These are phyloP conservation scores for Actinernus sp. DNA, from an alignment of 92 coral and sea anemone genomes.

Conservation along the genomic window DNA sequence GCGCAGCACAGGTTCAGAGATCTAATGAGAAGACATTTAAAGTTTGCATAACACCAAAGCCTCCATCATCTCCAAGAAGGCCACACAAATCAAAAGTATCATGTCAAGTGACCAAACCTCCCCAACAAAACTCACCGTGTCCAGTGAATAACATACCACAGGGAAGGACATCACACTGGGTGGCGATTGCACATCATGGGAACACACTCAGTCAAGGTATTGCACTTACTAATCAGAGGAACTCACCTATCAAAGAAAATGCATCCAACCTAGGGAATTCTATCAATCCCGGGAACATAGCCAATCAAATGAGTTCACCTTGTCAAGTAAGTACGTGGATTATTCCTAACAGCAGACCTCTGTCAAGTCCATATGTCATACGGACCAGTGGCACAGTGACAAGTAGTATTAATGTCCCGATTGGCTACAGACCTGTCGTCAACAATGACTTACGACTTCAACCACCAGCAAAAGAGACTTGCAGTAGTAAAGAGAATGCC, in stretches of 20 bases:
- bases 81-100: not conserved
- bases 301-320: not conserved
- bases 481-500: too few relatives aligned
- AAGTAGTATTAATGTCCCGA: slow-evolving; percentile 25
- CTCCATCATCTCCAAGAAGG: not conserved
- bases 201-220: not conserved
- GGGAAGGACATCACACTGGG: not conserved
- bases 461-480: too few relatives aligned
- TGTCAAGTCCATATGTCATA: not conserved
- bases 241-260: not conserved
- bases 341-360: not conserved
- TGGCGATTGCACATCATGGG: not conserved
- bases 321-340: not conserved
- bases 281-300: not conserved
- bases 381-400: slow-evolving; percentile 21
- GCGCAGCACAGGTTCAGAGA: not conserved
- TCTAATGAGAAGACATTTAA: not conserved
- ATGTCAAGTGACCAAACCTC: too few relatives aligned
- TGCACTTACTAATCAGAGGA: too few relatives aligned
- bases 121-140: not conserved
- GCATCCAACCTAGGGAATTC: not conserved
- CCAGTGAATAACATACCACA: not conserved
- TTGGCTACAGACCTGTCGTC: slow-evolving; percentile 10
- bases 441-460: too few relatives aligned
- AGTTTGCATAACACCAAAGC: not conserved